Percentiles rank a stretch among this genome's conserved stretches.
Evolutionary conservation across 2,113 vertebrate genomes (phyloP).

Genomic region (Saimiri boliviensis): DNA sequence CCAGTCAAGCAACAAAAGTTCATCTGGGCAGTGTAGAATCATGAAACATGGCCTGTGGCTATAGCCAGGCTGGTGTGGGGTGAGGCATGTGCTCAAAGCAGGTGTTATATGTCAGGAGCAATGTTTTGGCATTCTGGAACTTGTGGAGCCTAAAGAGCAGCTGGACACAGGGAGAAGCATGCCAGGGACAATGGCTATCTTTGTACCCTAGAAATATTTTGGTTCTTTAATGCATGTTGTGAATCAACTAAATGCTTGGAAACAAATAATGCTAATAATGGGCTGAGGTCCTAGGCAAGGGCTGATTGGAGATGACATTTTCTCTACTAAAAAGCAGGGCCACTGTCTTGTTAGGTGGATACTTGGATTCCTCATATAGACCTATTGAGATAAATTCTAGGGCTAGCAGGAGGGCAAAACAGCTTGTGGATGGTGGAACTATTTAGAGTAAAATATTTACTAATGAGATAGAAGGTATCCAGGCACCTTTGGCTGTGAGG

Average conservation of each 20-base stretch:
- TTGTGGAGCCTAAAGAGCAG: slow-evolving; percentile 73
- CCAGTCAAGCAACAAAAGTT: slow-evolving; percentile 84
- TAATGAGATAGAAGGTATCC: not conserved
- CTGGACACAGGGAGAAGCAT: slow-evolving; percentile 76
- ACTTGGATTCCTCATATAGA: not conserved
- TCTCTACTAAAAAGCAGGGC: not conserved
- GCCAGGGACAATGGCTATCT: slow-evolving; percentile 73
- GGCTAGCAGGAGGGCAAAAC: not conserved
- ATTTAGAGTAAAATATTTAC: not conserved
- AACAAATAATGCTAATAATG: slow-evolving; percentile 64
- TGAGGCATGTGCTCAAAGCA: slow-evolving; percentile 78
- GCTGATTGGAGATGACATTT: not conserved
- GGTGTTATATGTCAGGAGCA: slow-evolving; percentile 77
- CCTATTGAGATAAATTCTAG: not conserved
- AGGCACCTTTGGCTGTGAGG: not conserved
- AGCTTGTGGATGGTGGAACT: not conserved
- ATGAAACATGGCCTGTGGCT: slow-evolving; percentile 78
- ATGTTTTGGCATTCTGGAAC: slow-evolving; percentile 83
- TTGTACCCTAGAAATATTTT: slow-evolving; percentile 76
- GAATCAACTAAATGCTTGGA: slow-evolving; percentile 77
- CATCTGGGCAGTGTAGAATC: slow-evolving; percentile 81
- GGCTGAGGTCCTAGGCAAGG: not conserved
- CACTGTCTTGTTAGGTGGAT: not conserved
- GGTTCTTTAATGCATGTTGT: slow-evolving; percentile 78
- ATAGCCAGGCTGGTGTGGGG: slow-evolving; percentile 74